Evolutionary conservation across 2,113 vertebrate species (phyloP).

Genomic region (Sisor rabdophorus): DNA sequence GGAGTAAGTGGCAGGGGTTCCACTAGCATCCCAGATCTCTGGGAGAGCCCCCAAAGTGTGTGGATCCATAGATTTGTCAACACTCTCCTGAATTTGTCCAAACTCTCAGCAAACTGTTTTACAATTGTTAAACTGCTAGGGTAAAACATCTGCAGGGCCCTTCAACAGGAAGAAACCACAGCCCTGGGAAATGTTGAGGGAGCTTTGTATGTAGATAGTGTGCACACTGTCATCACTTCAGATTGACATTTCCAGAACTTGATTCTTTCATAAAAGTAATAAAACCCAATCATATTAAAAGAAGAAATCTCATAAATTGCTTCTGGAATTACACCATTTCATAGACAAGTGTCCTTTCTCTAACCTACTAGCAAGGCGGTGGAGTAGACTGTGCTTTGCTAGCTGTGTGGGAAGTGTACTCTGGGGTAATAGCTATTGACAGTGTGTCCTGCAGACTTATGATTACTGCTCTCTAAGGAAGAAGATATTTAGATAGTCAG

Average conservation of each 20-base stretch:
- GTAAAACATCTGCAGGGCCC: neutral
- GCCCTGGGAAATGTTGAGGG: neutral
- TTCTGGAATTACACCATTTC: neutral
- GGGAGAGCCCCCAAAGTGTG: too few species aligned
- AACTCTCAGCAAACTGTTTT: neutral
- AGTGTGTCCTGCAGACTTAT: constrained; percentile 19
- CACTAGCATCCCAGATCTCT: too few species aligned
- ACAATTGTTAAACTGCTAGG: neutral
- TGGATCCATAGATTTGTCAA: too few species aligned
- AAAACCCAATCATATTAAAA: neutral
- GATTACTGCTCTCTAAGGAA: neutral
- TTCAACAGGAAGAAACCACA: neutral
- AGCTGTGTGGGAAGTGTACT: constrained; percentile 4
- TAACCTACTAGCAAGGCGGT: neutral
- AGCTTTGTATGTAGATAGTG: neutral
- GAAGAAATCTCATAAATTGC: neutral
- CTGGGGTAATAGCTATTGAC: neutral
- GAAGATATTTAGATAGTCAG: constrained; percentile 11
- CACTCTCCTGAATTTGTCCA: too few species aligned
- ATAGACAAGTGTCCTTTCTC: neutral
- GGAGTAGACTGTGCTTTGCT: neutral
- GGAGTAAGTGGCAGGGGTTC: too few species aligned
- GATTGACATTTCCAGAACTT: neutral
- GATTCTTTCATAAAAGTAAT: neutral
- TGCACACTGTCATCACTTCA: neutral